Conservation (phyloP, 2,888 invertebrate species). For the Drosophila parthenogenetica region DNA sequence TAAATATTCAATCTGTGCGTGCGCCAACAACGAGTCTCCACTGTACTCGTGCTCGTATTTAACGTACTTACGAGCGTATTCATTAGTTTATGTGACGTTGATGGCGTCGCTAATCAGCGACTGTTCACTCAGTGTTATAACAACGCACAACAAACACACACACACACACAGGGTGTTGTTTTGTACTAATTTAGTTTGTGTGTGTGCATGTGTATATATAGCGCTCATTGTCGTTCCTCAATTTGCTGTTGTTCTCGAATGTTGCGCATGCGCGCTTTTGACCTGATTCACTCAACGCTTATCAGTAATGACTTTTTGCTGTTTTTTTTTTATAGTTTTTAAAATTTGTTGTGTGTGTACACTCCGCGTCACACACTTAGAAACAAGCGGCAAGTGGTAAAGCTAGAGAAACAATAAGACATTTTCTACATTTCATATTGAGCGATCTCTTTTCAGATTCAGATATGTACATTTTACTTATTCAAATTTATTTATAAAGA, state of each 20-base stretch:
- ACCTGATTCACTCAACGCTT: conserved; percentile 66
- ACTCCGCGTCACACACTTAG: conserved; percentile 19
- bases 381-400: conserved; percentile 14
- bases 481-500: no score
- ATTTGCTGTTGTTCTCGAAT: conserved; percentile 27
- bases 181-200: conserved; percentile 19
- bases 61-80: conserved; percentile 1
- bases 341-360: conserved; percentile 13
- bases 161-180: neutral
- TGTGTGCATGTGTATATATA: conserved; percentile 8
- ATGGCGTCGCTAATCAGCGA: conserved; percentile 46
- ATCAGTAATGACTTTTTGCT: conserved; percentile 47
- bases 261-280: conserved; percentile 74
- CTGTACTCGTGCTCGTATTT: conserved; percentile 7
- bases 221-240: conserved; percentile 17
- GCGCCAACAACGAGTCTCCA: neutral
- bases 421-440: no score
- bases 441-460: no score
- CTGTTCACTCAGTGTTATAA: conserved; percentile 1
- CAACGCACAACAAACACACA: neutral
- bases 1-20: neutral
- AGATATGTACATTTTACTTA: no score
- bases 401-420: neutral
- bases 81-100: conserved; percentile 10
- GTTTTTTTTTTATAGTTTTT: conserved; percentile 2